phyloP scores from a whole-genome alignment of 2,113 vertebrate genomes.

The Labeo rohita region DNA sequence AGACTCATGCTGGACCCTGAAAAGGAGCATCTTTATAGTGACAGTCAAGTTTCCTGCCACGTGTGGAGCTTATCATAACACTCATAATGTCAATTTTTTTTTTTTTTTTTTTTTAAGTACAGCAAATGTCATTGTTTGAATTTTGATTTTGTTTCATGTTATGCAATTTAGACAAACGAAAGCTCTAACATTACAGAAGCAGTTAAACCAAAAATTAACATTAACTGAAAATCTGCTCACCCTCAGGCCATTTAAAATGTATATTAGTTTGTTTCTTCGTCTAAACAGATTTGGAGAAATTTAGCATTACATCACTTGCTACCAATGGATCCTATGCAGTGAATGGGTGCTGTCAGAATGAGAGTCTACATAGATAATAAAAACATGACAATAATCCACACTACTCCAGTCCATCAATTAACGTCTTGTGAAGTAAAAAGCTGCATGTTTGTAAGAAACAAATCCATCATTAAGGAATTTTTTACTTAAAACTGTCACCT shows the following conservation, averaged over 20 bases:
- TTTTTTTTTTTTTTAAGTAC: no score
- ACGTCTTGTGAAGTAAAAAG: neutral
- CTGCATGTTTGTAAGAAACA: neutral
- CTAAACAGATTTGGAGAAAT: neutral
- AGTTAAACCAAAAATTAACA: no score
- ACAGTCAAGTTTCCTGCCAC: neutral
- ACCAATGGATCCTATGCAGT: neutral
- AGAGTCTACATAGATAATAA: neutral
- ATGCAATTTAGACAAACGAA: neutral
- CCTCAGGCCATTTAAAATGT: no score
- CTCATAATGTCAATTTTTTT: neutral
- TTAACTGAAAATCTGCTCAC: no score
- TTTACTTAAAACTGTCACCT: neutral
- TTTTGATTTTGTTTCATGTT: neutral
- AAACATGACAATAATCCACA: no score
- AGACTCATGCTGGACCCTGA: constrained; percentile 48
- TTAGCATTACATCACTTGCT: neutral
- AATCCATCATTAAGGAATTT: neutral
- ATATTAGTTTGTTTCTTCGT: neutral
- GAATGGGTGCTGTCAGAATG: neutral
- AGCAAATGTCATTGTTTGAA: neutral
- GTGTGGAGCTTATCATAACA: neutral
- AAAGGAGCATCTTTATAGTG: constrained; percentile 32
- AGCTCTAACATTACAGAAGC: neutral
- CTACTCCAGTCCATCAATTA: neutral